These are phyloP conservation scores for Calephelis virginiensis DNA, from an alignment of 1,140 invertebrate genomes.

Conservation along the genomic window DNA sequence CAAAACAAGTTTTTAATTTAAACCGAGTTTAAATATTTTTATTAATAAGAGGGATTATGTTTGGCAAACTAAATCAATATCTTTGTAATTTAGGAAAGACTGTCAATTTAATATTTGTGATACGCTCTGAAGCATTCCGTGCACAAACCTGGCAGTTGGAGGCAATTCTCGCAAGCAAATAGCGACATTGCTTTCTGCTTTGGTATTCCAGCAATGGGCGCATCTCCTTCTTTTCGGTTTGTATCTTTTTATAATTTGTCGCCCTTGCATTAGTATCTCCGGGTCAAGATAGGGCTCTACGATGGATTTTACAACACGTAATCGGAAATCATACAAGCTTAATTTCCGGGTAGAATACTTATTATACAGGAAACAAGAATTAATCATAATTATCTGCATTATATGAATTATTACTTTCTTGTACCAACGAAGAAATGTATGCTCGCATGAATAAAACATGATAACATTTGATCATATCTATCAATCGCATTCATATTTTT, in stretches of 20 bases:
- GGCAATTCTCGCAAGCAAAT: conserved; percentile 28
- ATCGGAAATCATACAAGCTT: conserved; percentile 26
- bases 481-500: conserved; percentile 32
- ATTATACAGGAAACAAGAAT: conserved; percentile 30
- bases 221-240: conserved; percentile 29
- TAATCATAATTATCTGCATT: conserved; percentile 32
- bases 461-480: conserved; percentile 33
- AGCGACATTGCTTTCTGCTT: conserved; percentile 25
- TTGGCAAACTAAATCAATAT: too few species aligned
- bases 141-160: conserved; percentile 31
- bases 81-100: too few species aligned
- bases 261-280: background rate
- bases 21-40: too few species aligned
- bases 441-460: conserved; percentile 34
- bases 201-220: conserved; percentile 24
- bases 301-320: conserved; percentile 29
- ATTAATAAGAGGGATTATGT: too few species aligned
- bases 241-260: conserved; percentile 20
- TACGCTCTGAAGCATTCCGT: conserved; percentile 29
- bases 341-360: conserved; percentile 7
- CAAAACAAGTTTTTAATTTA: too few species aligned
- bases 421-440: conserved; percentile 36
- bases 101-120: conserved; percentile 28
- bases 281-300: conserved; percentile 25
- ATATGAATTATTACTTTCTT: conserved; percentile 39